Base-by-base conservation (phyloP, 2,888 invertebrate species). In the Cataglyphis altisquamis region DNA sequence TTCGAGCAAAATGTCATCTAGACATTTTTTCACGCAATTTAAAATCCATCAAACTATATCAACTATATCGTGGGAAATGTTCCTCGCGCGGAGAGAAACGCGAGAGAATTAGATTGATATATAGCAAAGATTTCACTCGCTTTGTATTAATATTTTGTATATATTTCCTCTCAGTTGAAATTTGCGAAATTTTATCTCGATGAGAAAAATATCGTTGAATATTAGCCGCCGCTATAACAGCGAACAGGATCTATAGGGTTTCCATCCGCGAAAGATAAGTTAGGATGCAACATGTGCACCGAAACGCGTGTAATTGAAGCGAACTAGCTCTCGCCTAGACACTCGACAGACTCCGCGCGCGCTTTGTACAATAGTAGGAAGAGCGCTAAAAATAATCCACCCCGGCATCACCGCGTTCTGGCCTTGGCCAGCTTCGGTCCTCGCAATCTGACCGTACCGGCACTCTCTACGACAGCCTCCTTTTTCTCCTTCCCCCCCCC, bases 341-440 rank as follows among this genome's bases (percentile, higher is more conserved):
- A 90, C 91, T 91, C 91, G 91, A 91, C 92, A 91, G 92, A 92
- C 92, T 91, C 87, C 87, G 87, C 83, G 87, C 83, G 87, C 82
- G 86, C 90, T 91, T 91, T 90, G 90, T 88, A 91, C 91, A 91
- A 91, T 92, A 91, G 91, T 91, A 91, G 91, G 91, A 91, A 91
- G 91, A 91, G 91, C 90, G 91, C 91, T 91, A 91, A 91, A 91
- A 91, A 91, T 91, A 91, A 90, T 87, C 87, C 84, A 86, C 86
- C 90, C 87, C 88, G 86, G 88, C 87, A 87, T 67, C 85, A 78
- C 90, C 86, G 72, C 87, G 88, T 90, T 91, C 91, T 90, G 91
- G 90, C 91, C 91, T 91, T 91, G 91, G 91, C 89, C 90, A 91
- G 89, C 86, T 88, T 89, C 90, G 89, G 86, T 89, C 88, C 87